Evolutionary conservation across 1,140 invertebrate species (phyloP).

Genomic region (Ectropis grisescens): DNA sequence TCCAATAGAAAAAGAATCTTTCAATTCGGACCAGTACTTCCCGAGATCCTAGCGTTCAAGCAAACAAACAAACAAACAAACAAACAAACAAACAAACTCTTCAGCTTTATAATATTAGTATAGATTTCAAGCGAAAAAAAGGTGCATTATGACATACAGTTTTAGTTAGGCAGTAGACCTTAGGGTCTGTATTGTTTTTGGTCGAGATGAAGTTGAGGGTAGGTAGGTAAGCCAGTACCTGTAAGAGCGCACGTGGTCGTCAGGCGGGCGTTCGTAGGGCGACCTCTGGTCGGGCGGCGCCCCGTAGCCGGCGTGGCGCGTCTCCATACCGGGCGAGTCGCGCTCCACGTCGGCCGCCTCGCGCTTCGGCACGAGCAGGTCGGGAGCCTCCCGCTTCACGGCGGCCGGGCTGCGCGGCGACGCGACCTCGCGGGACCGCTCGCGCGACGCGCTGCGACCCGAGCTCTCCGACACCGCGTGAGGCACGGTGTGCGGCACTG

Average conservation of each 20-base stretch:
- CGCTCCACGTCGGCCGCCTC: conserved; percentile 74
- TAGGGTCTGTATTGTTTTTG: too few species aligned
- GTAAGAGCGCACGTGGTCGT: conserved; percentile 72
- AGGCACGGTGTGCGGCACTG: conserved; percentile 17
- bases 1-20: too few species aligned
- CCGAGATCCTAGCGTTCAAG: too few species aligned
- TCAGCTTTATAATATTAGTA: too few species aligned
- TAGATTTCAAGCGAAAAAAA: too few species aligned
- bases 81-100: too few species aligned
- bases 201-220: too few species aligned
- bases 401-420: conserved; percentile 73
- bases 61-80: too few species aligned
- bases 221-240: conserved; percentile 52
- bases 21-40: too few species aligned
- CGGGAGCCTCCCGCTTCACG: conserved; percentile 66
- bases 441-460: conserved; percentile 52
- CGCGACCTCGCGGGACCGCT: conserved; percentile 65
- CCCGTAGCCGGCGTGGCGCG: conserved; percentile 70
- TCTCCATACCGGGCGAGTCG: conserved; percentile 82
- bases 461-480: conserved; percentile 14
- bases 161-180: too few species aligned
- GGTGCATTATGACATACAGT: too few species aligned
- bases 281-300: conserved; percentile 74
- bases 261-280: conserved; percentile 75
- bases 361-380: conserved; percentile 77